These are phyloP conservation scores for Bubalus kerabau DNA, from an alignment of 2,113 vertebrate species.

Conservation along the genomic window DNA sequence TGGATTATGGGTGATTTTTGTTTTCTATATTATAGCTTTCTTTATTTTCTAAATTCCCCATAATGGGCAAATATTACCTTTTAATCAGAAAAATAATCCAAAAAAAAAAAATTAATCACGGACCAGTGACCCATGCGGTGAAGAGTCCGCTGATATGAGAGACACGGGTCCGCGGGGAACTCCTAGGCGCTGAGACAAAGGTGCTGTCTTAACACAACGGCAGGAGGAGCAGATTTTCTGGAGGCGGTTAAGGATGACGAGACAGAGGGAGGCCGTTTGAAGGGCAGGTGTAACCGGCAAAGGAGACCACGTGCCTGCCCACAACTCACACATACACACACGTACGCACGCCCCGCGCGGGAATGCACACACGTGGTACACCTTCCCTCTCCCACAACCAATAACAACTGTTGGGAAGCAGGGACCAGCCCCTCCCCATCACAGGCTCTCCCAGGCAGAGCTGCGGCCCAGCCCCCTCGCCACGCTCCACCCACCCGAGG, in stretches of 20 bases:
- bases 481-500: background rate
- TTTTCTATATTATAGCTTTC: background rate
- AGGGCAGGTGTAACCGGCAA: background rate
- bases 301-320: background rate
- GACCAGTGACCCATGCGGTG: background rate
- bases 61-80: background rate
- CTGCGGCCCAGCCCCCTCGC: background rate
- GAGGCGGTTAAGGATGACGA: background rate
- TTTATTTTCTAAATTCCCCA: background rate
- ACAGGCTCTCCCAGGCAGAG: background rate
- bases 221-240: background rate
- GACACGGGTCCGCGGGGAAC: background rate
- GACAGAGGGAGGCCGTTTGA: background rate
- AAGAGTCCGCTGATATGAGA: background rate
- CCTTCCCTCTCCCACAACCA: background rate
- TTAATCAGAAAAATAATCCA: background rate
- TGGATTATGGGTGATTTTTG: background rate
- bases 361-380: background rate
- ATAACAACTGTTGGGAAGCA: background rate
- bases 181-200: background rate
- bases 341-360: background rate
- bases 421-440: background rate
- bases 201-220: no score
- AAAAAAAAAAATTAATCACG: background rate
- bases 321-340: background rate